Conservation (phyloP, 2,113 vertebrate species). For the Platycercus adscitus region DNA sequence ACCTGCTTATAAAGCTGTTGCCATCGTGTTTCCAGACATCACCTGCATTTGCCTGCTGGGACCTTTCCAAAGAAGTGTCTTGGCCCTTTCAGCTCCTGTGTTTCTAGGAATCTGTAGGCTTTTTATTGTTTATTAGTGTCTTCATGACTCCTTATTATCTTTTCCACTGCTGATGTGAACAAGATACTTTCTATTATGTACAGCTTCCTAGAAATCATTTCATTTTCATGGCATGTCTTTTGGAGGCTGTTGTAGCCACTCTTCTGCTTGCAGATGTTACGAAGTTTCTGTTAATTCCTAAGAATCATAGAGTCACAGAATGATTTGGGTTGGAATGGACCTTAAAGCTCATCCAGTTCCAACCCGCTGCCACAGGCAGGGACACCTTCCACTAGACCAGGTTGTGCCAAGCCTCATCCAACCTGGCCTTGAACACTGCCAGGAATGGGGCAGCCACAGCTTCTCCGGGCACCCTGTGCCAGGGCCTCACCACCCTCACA, state of each 20-base stretch:
- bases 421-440: too few relatives aligned
- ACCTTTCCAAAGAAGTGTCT: background rate
- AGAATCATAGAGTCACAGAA: background rate
- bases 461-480: background rate
- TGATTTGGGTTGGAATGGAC: background rate
- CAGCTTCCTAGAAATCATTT: background rate
- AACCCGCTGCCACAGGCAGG: too few relatives aligned
- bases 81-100: background rate
- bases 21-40: background rate
- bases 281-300: background rate
- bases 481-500: background rate
- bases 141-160: background rate
- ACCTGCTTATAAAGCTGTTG: background rate
- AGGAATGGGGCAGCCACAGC: too few relatives aligned
- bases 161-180: background rate
- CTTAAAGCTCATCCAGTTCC: too few relatives aligned
- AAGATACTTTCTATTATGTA: background rate
- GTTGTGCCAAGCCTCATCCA: too few relatives aligned
- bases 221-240: background rate
- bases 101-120: background rate
- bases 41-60: background rate
- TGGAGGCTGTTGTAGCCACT: background rate
- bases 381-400: too few relatives aligned
- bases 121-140: background rate
- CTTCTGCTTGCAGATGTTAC: background rate